Base-by-base conservation (phyloP, 2,888 invertebrate genomes). In the Halictus quadricinctus region DNA sequence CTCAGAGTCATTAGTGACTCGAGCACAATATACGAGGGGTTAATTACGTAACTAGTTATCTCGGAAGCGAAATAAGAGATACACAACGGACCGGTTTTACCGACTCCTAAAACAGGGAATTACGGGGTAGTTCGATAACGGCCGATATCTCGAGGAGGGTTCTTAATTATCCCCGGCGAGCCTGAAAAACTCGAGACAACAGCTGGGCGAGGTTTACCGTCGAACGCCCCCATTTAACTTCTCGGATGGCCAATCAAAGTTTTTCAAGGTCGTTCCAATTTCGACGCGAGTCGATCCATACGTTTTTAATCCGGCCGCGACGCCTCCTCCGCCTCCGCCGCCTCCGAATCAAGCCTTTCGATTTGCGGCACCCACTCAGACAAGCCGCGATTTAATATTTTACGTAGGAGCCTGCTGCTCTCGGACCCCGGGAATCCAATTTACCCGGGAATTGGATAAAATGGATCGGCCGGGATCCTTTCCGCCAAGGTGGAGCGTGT, bases 341-440 rank as follows among this genome's bases (percentile, higher is more conserved):
- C 72, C 72, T 76, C 72, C 66, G 50, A 50, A 75, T 60, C 54
- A 76, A 72, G 78, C 72, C 48, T 66, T 69, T 58, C 79, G 72
- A 80, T 77, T 77, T 80, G 72, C 76, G 76, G 72, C 60, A 74
- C n/a, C 77, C 54, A 66, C 36, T 50, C 48, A 29, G 69, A 7
- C 76, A 50, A 81, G 60, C 72, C 64, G 25, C 54, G 72, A 77
- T 84, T 84, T 84, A 79, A 84, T 86, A 84, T 86, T 86, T 84
- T 72, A 85, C 84, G 77, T 54, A 54, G 78, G 13, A 48, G 50
- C 64, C 73, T 41, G 41, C 73, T 41, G 41, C 36, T 21, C 41
- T 54, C 54, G 36, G 18, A 13, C 50, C 72, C n/a, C n/a, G 73
- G 50, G 75, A 79, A 84, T 81, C 80, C 80, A 84, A 85, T 86